Evolutionary conservation across 64 coral and sea anemone species (phyloP).

Genomic region (Montipora foliosa): DNA sequence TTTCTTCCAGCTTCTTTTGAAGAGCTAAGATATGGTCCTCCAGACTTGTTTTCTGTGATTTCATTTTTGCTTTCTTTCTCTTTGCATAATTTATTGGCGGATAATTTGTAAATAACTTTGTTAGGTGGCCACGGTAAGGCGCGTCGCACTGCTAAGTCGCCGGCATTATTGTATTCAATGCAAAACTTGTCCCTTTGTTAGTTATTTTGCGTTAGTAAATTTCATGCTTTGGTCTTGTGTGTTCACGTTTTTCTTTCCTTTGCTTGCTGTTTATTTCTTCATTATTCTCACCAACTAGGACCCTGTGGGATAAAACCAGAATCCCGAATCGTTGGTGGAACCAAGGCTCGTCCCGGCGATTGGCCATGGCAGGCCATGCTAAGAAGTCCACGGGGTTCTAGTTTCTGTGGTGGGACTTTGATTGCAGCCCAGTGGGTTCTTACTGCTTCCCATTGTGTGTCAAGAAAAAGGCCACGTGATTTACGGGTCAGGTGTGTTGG

Average conservation of each 20-base stretch:
- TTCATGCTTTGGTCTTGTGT: not conserved
- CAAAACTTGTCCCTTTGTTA: too few species aligned
- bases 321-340: constrained; percentile 71
- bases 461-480: constrained; percentile 36
- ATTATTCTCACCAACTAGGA: not conserved
- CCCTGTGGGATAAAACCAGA: constrained; percentile 67
- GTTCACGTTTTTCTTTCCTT: not conserved
- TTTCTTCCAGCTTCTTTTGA: too few species aligned
- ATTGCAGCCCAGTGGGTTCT: constrained; percentile 75
- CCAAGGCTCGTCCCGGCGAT: constrained; percentile 61
- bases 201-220: too few species aligned
- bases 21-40: too few species aligned
- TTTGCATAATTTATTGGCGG: too few species aligned
- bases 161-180: too few species aligned
- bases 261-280: not conserved
- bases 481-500: constrained; percentile 66
- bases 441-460: constrained; percentile 75
- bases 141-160: too few species aligned
- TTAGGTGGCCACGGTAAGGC: too few species aligned
- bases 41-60: too few species aligned
- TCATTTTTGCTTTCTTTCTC: too few species aligned
- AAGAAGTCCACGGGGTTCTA: constrained; percentile 20
- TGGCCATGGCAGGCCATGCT: constrained; percentile 84
- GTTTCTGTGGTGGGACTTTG: constrained; percentile 77
- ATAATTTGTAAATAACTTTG: too few species aligned